These are phyloP conservation scores for Ovibos moschatus DNA, from an alignment of 2,113 vertebrate species.

Conservation along the genomic window DNA sequence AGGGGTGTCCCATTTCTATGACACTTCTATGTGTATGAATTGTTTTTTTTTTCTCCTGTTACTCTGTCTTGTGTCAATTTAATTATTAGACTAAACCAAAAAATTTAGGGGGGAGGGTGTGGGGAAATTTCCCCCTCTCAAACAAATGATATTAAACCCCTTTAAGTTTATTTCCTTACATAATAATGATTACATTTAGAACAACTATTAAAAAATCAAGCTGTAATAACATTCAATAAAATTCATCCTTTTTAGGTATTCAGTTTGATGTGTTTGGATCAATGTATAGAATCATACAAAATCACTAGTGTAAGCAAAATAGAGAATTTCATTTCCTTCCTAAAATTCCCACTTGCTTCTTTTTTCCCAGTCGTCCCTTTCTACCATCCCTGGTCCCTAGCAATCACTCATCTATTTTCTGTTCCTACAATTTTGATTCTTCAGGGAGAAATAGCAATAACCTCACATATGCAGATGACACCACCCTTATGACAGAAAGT, in stretches of 20 bases:
- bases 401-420: not conserved
- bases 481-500: not conserved
- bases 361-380: accelerated
- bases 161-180: not conserved
- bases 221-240: not conserved
- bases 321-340: not conserved
- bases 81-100: not conserved
- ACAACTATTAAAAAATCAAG: not conserved
- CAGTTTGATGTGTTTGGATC: not conserved
- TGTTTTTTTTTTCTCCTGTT: not conserved
- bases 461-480: not conserved
- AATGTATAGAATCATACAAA: not conserved
- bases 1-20: not conserved
- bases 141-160: not conserved
- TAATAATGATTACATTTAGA: not conserved
- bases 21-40: not conserved
- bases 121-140: not conserved
- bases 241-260: not conserved
- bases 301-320: not conserved
- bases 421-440: not conserved
- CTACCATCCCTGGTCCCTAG: not conserved
- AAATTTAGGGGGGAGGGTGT: not conserved
- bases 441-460: not conserved
- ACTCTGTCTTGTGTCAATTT: not conserved
- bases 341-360: not conserved